These are phyloP conservation scores for Andricus curvator DNA, from an alignment of 2,888 invertebrate genomes.

Conservation along the genomic window DNA sequence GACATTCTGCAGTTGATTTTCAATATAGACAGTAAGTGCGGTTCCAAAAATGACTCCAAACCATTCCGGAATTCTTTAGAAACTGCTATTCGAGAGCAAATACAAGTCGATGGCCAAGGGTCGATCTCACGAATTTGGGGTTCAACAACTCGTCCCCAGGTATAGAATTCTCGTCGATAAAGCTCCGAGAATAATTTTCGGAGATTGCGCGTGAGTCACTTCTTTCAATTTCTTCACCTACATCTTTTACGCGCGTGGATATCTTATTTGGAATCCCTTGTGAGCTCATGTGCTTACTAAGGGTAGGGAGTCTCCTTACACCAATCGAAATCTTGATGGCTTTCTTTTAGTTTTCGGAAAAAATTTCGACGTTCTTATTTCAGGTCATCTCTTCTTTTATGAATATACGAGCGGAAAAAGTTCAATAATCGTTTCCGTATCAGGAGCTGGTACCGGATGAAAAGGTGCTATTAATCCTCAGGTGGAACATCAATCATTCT, in stretches of 20 bases:
- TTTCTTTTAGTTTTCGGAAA: background rate
- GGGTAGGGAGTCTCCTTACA: background rate
- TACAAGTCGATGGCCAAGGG: conserved; percentile 9
- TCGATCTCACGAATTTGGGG: conserved; percentile 10
- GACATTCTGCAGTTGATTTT: background rate
- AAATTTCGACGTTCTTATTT: background rate
- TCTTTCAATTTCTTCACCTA: conserved; percentile 19
- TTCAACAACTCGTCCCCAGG: conserved; percentile 20
- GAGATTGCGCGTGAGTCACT: conserved; percentile 35
- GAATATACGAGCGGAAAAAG: background rate
- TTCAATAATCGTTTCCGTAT: background rate
- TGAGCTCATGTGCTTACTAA: background rate
- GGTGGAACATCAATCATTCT: background rate
- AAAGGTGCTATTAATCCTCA: background rate
- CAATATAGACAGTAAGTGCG: background rate
- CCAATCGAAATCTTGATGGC: conserved; percentile 7
- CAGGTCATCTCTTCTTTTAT: background rate
- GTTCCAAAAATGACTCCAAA: background rate
- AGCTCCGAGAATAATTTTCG: conserved; percentile 42
- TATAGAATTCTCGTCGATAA: conserved; percentile 31
- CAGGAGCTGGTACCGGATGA: background rate
- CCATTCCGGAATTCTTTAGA: background rate
- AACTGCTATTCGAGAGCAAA: background rate
- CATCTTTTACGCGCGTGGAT: conserved; percentile 17
- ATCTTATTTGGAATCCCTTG: conserved; percentile 34